These are phyloP conservation scores for Nilaparvata lugens DNA, from an alignment of 1,140 invertebrate genomes.

Conservation along the genomic window DNA sequence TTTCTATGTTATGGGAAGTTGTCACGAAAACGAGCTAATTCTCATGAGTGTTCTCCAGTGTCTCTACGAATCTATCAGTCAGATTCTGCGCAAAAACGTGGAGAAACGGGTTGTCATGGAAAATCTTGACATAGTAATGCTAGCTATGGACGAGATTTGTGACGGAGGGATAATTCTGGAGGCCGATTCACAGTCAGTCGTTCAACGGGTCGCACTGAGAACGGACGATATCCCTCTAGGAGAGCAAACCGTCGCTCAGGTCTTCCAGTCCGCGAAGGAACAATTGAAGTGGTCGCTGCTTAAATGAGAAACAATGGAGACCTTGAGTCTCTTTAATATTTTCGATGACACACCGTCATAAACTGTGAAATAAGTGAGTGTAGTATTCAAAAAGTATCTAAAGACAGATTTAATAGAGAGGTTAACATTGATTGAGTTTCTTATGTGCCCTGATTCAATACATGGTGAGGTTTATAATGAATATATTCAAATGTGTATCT, in stretches of 20 bases:
- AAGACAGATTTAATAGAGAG: too few relatives aligned
- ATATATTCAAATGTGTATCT: too few relatives aligned
- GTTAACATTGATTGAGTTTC: too few relatives aligned
- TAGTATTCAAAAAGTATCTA: too few relatives aligned
- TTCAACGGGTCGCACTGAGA: slow-evolving; percentile 84
- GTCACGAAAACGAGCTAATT: slow-evolving; percentile 95
- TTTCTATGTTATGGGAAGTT: slow-evolving; percentile 97
- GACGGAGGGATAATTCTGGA: slow-evolving; percentile 98
- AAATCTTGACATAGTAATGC: slow-evolving; percentile 89
- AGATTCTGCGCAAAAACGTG: slow-evolving; percentile 91
- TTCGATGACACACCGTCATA: background rate
- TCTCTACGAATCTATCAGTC: slow-evolving; percentile 90
- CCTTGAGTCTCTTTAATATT: background rate
- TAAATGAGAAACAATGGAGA: slow-evolving; percentile 41
- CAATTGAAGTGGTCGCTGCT: slow-evolving; percentile 92
- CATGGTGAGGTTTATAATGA: too few relatives aligned
- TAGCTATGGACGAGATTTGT: slow-evolving; percentile 97
- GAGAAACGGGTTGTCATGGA: slow-evolving; percentile 88
- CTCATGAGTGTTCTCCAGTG: slow-evolving; percentile 91
- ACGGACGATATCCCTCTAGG: slow-evolving; percentile 96
- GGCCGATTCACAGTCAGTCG: slow-evolving; percentile 84
- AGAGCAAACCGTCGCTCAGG: slow-evolving; percentile 96
- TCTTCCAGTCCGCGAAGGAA: slow-evolving; percentile 92
- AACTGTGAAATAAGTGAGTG: too few relatives aligned
- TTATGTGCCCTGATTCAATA: too few relatives aligned